Evolutionary conservation across 2,888 invertebrate genomes (phyloP), one percentile per base, ranked within the genome.

Genomic region (Eulithis testata): DNA sequence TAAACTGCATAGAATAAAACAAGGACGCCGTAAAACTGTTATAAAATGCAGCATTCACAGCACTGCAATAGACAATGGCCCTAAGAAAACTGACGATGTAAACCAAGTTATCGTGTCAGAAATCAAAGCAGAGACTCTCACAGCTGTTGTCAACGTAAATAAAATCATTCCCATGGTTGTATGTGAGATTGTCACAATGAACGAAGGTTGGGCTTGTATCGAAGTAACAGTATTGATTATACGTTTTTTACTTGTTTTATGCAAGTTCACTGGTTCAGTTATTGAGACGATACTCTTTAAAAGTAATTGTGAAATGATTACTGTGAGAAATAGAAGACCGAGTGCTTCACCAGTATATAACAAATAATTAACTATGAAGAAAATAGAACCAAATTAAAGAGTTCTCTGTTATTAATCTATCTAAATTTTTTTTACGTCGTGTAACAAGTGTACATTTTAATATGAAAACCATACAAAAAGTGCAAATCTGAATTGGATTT

Each of bases 41-140:
- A 14, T 14, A 49, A 2, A 49, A 49, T 3, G 14, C 9, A 6
- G 14, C 14, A 12, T 49, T 14, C 47, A 49, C 14, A 49, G 31
- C 31, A 21, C 53, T 37, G 54, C 12, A 52, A 0, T 36, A 27
- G 54, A 66, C 54, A 44, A 27, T 45, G 44, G 54, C 50, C 65
- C 9, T 43, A 65, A 60, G 49, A 66, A 66, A 66, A 62, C 52
- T 31, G 12, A n/a, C 60, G 67, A 74, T 69, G 72, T 73, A 60
- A 66, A 71, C 50, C 64, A 55, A 50, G 66, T 73, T 71, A 78
- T 82, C 81, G 68, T 74, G 69, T 65, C 75, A 73, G 61, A 66
- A 72, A 80, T 82, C 81, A 75, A 68, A 70, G 21, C 40, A 54
- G 14, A 4, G 65, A 12, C 50, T 53, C 60, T 43, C 59, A 47